These are phyloP conservation scores for Prionailurus bengalensis DNA, from an alignment of 2,113 vertebrate genomes.

Conservation along the genomic window DNA sequence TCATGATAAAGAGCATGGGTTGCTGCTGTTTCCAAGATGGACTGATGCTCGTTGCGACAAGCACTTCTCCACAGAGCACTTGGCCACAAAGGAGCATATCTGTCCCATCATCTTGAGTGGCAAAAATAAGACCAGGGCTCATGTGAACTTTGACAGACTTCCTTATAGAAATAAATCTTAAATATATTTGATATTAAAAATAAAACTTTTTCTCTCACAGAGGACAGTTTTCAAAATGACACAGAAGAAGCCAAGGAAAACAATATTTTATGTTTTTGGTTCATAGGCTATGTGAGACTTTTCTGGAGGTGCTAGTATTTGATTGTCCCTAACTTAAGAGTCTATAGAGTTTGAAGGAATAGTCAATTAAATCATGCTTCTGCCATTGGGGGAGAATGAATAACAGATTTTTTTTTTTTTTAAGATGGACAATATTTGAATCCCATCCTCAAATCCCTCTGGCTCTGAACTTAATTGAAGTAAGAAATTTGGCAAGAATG, in stretches of 20 bases:
- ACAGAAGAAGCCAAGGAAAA: not conserved
- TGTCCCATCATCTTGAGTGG: not conserved
- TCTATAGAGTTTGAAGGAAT: slow-evolving; percentile 21
- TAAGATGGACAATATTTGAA: not conserved
- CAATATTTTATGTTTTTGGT: not conserved
- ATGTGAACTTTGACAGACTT: not conserved
- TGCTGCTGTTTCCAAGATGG: not conserved
- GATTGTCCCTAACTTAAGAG: not conserved
- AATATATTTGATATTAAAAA: not conserved
- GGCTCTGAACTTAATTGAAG: not conserved
- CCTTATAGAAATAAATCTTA: not conserved
- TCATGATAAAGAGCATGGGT: not conserved
- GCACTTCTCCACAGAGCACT: not conserved
- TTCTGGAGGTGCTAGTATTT: not conserved
- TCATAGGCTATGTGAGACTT: not conserved
- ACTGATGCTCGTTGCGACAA: rapidly evolving
- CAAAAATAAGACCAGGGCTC: not conserved
- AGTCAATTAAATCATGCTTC: not conserved
- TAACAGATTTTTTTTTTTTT: not conserved
- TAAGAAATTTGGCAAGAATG: not conserved
- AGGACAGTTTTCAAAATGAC: not conserved
- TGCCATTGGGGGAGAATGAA: not conserved
- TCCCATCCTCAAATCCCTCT: not conserved
- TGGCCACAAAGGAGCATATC: not conserved
- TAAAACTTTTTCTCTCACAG: not conserved